phyloP scores from a whole-genome alignment of 1,140 invertebrate species.

The Pomacea maculata region DNA sequence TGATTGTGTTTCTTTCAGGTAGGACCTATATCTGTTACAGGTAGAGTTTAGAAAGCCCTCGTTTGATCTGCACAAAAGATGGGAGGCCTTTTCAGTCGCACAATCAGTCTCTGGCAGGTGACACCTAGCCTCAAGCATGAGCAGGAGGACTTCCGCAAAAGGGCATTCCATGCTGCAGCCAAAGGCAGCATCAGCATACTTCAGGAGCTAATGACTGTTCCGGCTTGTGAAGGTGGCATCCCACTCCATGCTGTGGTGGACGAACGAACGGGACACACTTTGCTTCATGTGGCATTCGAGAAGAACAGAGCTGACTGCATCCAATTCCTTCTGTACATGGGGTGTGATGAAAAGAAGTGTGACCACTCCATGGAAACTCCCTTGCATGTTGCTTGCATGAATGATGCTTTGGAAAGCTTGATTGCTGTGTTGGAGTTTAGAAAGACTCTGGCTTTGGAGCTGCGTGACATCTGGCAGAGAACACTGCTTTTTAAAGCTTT shows the following conservation, averaged over 20 bases:
- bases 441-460: not conserved
- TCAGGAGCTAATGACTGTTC: not conserved
- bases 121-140: not conserved
- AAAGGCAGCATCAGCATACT: not conserved
- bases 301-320: not conserved
- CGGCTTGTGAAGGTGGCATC: not conserved
- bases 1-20: no score
- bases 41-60: no score
- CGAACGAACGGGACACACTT: not conserved
- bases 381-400: not conserved
- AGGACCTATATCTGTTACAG: no score
- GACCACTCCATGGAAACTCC: conserved; percentile 1
- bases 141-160: not conserved
- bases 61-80: no score
- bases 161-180: not conserved
- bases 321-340: not conserved
- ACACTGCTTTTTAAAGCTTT: not conserved
- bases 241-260: conserved; percentile 1
- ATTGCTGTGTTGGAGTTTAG: not conserved
- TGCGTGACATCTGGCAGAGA: not conserved
- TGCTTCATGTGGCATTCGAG: not conserved
- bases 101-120: no score
- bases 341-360: conserved; percentile 7
- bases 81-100: no score
- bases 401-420: not conserved